phyloP scores from a whole-genome alignment of 2,113 vertebrate genomes.

The Rallus limicola region DNA sequence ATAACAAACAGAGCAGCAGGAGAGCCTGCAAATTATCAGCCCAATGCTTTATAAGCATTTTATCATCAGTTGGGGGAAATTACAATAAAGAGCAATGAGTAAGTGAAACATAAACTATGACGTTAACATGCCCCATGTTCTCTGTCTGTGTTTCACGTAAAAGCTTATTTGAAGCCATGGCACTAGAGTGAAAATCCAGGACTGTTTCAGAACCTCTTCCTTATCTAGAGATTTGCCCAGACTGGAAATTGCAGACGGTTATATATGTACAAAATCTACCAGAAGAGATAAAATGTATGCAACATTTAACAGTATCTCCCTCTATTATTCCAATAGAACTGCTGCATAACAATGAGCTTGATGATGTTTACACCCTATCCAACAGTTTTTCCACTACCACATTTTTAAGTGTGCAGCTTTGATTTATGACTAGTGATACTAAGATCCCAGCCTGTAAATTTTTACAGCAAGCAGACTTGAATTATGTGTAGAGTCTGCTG shows the following conservation, averaged over 20 bases:
- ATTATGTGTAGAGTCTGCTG: constrained; percentile 56
- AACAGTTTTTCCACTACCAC: constrained; percentile 18
- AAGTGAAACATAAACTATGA: background rate
- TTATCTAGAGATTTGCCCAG: background rate
- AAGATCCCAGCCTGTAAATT: constrained; percentile 59
- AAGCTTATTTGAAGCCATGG: background rate
- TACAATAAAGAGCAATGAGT: constrained; percentile 49
- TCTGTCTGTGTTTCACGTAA: background rate
- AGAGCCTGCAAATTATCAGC: constrained; percentile 66
- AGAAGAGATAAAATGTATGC: background rate
- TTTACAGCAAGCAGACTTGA: constrained; percentile 61
- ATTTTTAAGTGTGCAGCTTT: constrained; percentile 45
- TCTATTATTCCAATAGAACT: background rate
- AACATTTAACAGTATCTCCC: background rate
- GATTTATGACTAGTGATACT: constrained; percentile 56
- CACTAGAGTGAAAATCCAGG: background rate
- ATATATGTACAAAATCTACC: background rate
- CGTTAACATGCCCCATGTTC: background rate
- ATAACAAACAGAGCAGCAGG: constrained; percentile 58
- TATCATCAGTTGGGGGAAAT: constrained; percentile 40
- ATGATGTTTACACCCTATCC: constrained; percentile 33
- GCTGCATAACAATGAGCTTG: constrained; percentile 13
- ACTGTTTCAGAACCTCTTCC: background rate
- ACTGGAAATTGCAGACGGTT: background rate
- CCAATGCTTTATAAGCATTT: constrained; percentile 50